A percentile compares a stretch with the other conserved stretches of the same genome.
phyloP scores from a whole-genome alignment of 2,888 invertebrate genomes.

The Gymnoscelis rufifasciata region DNA sequence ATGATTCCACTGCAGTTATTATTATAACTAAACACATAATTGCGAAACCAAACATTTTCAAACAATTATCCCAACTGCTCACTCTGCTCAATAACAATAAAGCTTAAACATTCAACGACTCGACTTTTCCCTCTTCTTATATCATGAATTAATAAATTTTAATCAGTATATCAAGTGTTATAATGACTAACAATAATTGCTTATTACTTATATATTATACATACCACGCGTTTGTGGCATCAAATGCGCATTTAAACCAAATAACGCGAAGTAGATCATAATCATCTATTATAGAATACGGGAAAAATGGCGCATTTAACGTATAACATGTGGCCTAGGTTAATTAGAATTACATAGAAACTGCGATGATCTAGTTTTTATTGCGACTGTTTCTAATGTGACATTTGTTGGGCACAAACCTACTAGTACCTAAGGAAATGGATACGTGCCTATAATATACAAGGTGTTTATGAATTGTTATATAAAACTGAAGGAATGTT shows the following conservation, averaged over 20 bases:
- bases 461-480: neutral
- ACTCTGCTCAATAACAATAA: no score
- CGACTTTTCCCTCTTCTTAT: no score
- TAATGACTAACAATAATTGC: constrained; percentile 16
- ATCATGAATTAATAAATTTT: no score
- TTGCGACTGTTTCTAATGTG: neutral
- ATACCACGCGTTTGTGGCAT: constrained; percentile 25
- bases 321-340: neutral
- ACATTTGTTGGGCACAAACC: no score
- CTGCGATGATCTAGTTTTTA: neutral
- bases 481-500: no score
- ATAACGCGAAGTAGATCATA: constrained; percentile 18
- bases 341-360: constrained; percentile 1
- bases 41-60: no score
- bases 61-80: no score
- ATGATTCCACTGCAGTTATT: no score
- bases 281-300: constrained; percentile 5
- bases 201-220: constrained; percentile 15
- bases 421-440: no score
- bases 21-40: no score
- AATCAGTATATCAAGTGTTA: constrained; percentile 11
- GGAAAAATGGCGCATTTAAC: constrained; percentile 12
- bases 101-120: no score
- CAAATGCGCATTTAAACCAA: constrained; percentile 23
- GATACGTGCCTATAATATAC: neutral